A percentile compares a stretch with the other conserved stretches of the same genome.
Conservation (phyloP, 92 coral and sea anemone genomes). For the Ricordea florida region DNA sequence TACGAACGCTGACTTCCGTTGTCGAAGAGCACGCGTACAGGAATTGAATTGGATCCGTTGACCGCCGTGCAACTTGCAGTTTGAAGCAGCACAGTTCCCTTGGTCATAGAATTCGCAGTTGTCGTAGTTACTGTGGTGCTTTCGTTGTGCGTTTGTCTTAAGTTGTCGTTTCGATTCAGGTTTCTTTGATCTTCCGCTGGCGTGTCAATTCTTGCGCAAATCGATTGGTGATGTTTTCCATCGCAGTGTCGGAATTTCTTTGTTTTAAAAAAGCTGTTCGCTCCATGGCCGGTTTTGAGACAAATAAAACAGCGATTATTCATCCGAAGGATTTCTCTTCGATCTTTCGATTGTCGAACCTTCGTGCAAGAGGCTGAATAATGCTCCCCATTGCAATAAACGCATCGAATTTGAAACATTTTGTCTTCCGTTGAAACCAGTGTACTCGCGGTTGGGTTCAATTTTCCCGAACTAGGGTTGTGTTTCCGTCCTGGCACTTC, state of each 20-base stretch:
- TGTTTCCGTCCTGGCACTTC: not conserved
- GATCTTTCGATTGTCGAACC: not conserved
- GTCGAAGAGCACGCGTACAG: no score
- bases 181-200: not conserved
- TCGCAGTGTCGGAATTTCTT: conserved; percentile 13
- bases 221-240: conserved; percentile 30
- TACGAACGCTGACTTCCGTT: conserved; percentile 17
- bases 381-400: conserved; percentile 34
- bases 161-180: no score
- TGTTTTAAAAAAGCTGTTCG: not conserved
- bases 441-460: conserved; percentile 47
- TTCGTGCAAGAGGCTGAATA: conserved; percentile 50
- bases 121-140: no score
- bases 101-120: not conserved
- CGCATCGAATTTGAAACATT: conserved; percentile 19
- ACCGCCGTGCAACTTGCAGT: conserved; percentile 21
- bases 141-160: no score
- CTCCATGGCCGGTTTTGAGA: not conserved
- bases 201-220: not conserved
- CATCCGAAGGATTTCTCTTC: conserved; percentile 19
- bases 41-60: conserved; percentile 2
- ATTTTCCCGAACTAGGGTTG: no score
- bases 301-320: conserved; percentile 40
- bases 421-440: not conserved
- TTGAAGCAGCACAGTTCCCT: conserved; percentile 21